Conservation (phyloP, 2,113 vertebrate species). For the Tauraco erythrolophus region DNA sequence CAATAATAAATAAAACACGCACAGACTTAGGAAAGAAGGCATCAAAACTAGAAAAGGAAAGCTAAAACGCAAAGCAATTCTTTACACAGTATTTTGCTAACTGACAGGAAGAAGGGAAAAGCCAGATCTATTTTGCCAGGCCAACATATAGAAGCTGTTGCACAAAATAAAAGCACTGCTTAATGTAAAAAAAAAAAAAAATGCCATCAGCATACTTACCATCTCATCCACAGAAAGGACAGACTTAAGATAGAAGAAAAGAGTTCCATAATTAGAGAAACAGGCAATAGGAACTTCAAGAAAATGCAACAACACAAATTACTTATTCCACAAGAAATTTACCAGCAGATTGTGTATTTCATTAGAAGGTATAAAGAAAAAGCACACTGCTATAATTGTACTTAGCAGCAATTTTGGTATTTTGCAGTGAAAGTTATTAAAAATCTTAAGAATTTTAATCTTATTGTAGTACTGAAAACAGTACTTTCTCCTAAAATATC, state of each 20-base stretch:
- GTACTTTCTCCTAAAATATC: background rate
- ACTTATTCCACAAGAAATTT: background rate
- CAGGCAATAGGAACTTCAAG: slow-evolving; percentile 33
- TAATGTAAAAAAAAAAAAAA: slow-evolving; percentile 13
- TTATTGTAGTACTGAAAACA: background rate
- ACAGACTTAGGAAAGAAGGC: background rate
- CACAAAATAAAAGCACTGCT: slow-evolving; percentile 36
- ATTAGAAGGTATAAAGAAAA: background rate
- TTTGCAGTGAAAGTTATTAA: background rate
- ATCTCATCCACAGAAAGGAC: slow-evolving; percentile 88
- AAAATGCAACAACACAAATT: slow-evolving; percentile 15
- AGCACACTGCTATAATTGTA: background rate
- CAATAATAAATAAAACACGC: background rate
- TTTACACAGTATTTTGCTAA: background rate
- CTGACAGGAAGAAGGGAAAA: background rate
- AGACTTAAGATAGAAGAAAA: slow-evolving; percentile 90
- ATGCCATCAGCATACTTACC: slow-evolving; percentile 85
- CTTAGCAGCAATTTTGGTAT: background rate
- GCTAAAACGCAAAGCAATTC: background rate
- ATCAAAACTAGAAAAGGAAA: background rate
- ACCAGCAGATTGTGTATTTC: background rate
- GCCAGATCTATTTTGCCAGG: slow-evolving; percentile 20
- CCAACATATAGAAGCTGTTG: background rate
- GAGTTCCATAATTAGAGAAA: slow-evolving; percentile 79
- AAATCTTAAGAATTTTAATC: background rate